Base-by-base conservation (phyloP, 2,797 vertebrate species). In the Pagetopsis macropterus region DNA sequence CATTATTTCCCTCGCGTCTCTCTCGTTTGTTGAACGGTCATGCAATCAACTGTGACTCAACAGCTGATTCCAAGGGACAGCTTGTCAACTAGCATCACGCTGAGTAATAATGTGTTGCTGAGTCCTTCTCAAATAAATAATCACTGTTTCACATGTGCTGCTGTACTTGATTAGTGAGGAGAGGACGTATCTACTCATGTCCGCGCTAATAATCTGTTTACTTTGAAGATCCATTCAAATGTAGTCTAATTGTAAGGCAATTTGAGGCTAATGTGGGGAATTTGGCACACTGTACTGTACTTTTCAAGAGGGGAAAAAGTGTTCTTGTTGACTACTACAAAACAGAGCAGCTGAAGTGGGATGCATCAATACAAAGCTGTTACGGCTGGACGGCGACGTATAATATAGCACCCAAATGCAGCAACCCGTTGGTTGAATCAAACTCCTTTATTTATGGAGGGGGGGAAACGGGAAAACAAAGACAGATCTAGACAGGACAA, bases 61-160 rank as follows among this genome's bases (percentile, higher is more conserved):
- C 81, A 73, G 76, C 76, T 90, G 83, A 91, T 89, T 88, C 67
- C 79, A 81, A 81, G 70, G 81, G 88, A 90, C 88, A 87, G 84
- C 78, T 82, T 87, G 88, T 90, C 91, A 89, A 69, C 72, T 64
- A 74, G 81, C 79, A 90, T 92, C 88, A 87, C 48, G 46, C 79
- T 85, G 86, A 90, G 78, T 84, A 87, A 87, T 87, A 83, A 88
- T 65, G 70, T 75, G 86, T 81, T 81, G 79, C 84, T 45, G 76
- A 66, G 51, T 81, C 74, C 49, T 48, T 84, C 86, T 74, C 70
- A 84, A 65, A 67, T 67, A 89, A 84, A 78, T 85, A 84, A 87
- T 85, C 70, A 61, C 69, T 58, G 59, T 70, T 79, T 86, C 70
- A 68, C 16, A 31, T 60, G 72, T 27, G 59, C 70, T 27, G 59